These are phyloP conservation scores for Liopterus haemorrhoidalis DNA, from an alignment of 2,888 invertebrate genomes.

Conservation along the genomic window DNA sequence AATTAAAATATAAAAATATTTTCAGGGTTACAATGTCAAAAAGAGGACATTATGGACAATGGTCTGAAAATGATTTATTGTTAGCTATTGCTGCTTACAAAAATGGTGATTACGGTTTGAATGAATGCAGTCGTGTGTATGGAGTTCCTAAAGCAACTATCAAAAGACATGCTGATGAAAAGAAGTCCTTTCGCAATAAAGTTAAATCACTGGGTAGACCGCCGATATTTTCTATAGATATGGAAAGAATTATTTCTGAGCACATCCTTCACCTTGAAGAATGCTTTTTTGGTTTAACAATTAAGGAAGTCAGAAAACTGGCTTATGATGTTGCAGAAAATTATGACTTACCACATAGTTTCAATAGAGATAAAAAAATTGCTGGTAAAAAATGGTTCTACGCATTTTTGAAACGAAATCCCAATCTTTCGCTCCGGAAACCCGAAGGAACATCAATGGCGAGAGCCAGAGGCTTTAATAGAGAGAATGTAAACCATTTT, in stretches of 20 bases:
- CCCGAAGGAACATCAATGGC: slow-evolving; percentile 26
- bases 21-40: slow-evolving; percentile 13
- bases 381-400: slow-evolving; percentile 25
- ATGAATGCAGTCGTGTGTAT: slow-evolving; percentile 8
- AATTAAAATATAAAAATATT: neutral
- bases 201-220: slow-evolving; percentile 5
- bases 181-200: neutral
- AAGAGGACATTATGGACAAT: slow-evolving; percentile 21
- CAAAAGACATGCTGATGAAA: slow-evolving; percentile 6
- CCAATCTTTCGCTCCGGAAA: slow-evolving; percentile 16
- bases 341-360: slow-evolving; percentile 17
- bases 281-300: slow-evolving; percentile 24
- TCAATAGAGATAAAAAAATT: slow-evolving; percentile 18
- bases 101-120: slow-evolving; percentile 17
- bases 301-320: slow-evolving; percentile 21
- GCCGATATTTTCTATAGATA: slow-evolving; percentile 8
- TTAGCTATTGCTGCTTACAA: slow-evolving; percentile 22
- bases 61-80: slow-evolving; percentile 23
- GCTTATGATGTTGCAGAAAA: slow-evolving; percentile 23
- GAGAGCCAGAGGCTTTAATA: slow-evolving; percentile 27
- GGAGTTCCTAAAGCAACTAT: slow-evolving; percentile 5
- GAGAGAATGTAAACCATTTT: slow-evolving; percentile 22
- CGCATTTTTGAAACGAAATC: slow-evolving; percentile 18
- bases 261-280: slow-evolving; percentile 11
- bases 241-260: slow-evolving; percentile 4